These are phyloP conservation scores for Rhinoderma darwinii DNA, from an alignment of 2,113 vertebrate genomes.

Conservation along the genomic window DNA sequence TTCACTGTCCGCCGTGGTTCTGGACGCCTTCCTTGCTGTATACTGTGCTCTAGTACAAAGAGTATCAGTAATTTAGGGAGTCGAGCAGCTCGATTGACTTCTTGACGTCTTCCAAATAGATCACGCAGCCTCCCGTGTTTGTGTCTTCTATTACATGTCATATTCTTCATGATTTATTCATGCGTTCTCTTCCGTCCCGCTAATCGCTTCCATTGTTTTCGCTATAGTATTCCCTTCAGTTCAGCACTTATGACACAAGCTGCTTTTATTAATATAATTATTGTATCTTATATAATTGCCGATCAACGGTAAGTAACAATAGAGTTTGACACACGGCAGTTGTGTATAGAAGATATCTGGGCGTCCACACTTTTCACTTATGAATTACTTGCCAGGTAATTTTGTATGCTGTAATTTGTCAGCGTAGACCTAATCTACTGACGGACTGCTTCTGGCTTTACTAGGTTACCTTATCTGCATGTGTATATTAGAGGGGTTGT, in stretches of 20 bases:
- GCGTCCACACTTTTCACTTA: neutral
- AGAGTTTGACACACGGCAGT: neutral
- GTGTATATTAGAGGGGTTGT: too few relatives aligned
- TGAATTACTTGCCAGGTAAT: neutral
- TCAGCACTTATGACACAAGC: neutral
- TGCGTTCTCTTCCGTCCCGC: neutral
- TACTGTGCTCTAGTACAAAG: neutral
- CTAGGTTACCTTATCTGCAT: neutral
- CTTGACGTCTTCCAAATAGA: neutral
- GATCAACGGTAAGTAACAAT: neutral
- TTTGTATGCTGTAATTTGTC: neutral
- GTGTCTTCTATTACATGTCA: neutral
- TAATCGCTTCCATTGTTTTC: neutral
- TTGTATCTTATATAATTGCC: neutral
- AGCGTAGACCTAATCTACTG: neutral
- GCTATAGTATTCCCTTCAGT: neutral
- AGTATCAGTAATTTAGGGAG: neutral
- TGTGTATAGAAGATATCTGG: neutral
- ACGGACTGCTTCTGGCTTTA: neutral
- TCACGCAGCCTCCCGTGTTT: neutral
- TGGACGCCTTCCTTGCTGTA: neutral
- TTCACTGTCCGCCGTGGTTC: neutral
- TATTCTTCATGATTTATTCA: constrained; percentile 31
- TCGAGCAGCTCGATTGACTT: constrained; percentile 30
- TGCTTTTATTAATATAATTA: neutral